Conservation (phyloP, 2,797 vertebrate genomes). For the Tiaroga cobitis region DNA sequence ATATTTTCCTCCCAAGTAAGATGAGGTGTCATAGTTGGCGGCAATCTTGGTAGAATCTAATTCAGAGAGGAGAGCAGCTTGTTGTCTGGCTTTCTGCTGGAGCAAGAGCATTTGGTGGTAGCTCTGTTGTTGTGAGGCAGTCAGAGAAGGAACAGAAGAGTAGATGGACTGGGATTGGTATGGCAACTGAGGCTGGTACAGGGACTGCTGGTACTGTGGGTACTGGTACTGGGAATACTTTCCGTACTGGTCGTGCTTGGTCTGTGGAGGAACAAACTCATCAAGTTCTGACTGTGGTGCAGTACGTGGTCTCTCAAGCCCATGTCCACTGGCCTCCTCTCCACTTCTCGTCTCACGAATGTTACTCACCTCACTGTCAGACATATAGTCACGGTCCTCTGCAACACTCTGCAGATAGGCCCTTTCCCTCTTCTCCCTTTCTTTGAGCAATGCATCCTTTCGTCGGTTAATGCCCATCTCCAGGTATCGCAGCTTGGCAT, state of each 20-base stretch:
- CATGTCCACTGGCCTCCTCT: slow-evolving; percentile 79
- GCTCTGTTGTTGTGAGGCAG: slow-evolving; percentile 87
- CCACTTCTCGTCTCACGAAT: slow-evolving; percentile 85
- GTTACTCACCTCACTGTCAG: slow-evolving; percentile 97
- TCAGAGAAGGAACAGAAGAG: slow-evolving; percentile 92
- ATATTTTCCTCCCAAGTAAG: slow-evolving; percentile 87
- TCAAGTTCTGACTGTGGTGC: slow-evolving; percentile 94
- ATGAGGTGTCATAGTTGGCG: slow-evolving; percentile 86
- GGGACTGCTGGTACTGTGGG: slow-evolving; percentile 85
- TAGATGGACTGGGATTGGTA: slow-evolving; percentile 97
- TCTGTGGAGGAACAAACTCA: slow-evolving; percentile 93
- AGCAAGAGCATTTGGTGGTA: slow-evolving; percentile 93
- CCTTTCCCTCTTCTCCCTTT: slow-evolving; percentile 95
- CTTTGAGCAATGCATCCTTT: slow-evolving; percentile 94
- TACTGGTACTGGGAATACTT: slow-evolving; percentile 95
- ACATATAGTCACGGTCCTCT: slow-evolving; percentile 99
- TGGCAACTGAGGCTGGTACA: slow-evolving; percentile 90
- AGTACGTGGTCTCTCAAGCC: slow-evolving; percentile 92
- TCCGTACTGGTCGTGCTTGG: slow-evolving; percentile 89
- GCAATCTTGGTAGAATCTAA: slow-evolving; percentile 89
- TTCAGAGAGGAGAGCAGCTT: slow-evolving; percentile 88
- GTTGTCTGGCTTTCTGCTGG: slow-evolving; percentile 92
- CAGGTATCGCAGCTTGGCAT: slow-evolving; percentile 95
- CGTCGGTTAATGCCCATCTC: slow-evolving; percentile 99
- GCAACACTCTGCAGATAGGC: slow-evolving; percentile 98